These are phyloP conservation scores for Drosophila tripunctata DNA, from an alignment of 2,888 invertebrate species.

Conservation along the genomic window DNA sequence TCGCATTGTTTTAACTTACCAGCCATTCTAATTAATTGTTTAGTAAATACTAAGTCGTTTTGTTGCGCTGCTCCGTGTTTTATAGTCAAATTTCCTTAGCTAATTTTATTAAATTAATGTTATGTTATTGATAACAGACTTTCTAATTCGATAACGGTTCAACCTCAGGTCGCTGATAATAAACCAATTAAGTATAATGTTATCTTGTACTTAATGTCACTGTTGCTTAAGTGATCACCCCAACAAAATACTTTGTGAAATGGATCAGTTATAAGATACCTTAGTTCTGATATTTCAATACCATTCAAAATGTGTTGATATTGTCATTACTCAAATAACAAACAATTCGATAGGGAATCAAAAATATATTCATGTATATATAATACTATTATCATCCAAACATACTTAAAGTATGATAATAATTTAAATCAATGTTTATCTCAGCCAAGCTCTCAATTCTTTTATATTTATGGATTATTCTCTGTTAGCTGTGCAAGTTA, in stretches of 20 bases:
- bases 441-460: too few species aligned
- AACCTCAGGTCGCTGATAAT: slow-evolving; percentile 4
- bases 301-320: not conserved
- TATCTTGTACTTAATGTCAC: slow-evolving; percentile 30
- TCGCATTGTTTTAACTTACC: slow-evolving; percentile 22
- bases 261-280: not conserved
- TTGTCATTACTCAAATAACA: not conserved
- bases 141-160: slow-evolving; percentile 32
- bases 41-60: slow-evolving; percentile 41
- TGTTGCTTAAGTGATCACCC: not conserved
- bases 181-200: slow-evolving; percentile 30
- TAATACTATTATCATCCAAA: too few species aligned
- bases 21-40: slow-evolving; percentile 18
- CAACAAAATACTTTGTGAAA: not conserved
- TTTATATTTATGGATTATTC: too few species aligned
- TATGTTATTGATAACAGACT: slow-evolving; percentile 6
- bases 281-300: not conserved
- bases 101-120: too few species aligned
- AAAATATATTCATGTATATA: too few species aligned
- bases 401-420: too few species aligned
- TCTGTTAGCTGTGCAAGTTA: too few species aligned
- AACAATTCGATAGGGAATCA: not conserved
- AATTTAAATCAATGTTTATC: too few species aligned
- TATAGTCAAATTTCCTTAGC: slow-evolving; percentile 19
- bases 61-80: slow-evolving; percentile 16